Percentiles rank a stretch among this genome's conserved stretches.
These are phyloP conservation scores for Drosophila pruinosa DNA, from an alignment of 1,140 invertebrate species.

Conservation along the genomic window DNA sequence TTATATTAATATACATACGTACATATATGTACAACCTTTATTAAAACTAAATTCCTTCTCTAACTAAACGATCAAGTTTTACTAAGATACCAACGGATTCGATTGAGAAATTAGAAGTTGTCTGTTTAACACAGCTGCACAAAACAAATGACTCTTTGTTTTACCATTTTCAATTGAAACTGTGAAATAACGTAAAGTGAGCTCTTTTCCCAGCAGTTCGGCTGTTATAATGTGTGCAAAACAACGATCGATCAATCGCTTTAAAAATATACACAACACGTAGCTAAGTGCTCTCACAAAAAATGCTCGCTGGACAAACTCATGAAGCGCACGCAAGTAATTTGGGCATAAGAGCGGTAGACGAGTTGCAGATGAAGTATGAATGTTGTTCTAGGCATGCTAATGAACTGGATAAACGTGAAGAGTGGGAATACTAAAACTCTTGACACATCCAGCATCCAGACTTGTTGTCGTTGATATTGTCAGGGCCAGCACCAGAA, in stretches of 20 bases:
- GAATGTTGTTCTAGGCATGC: slow-evolving; percentile 36
- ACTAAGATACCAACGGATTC: too few species aligned
- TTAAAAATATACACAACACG: slow-evolving; percentile 25
- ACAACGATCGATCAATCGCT: slow-evolving; percentile 11
- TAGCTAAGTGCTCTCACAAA: too few species aligned
- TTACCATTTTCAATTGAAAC: background rate
- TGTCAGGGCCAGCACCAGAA: too few species aligned
- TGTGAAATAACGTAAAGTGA: background rate
- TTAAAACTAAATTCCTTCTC: too few species aligned
- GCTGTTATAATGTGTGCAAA: slow-evolving; percentile 12
- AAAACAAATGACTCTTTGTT: background rate
- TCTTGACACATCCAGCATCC: slow-evolving; percentile 46
- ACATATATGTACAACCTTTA: too few species aligned
- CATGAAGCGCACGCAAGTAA: slow-evolving; percentile 22
- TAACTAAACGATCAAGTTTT: too few species aligned
- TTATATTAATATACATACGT: too few species aligned
- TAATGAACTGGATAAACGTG: slow-evolving; percentile 56
- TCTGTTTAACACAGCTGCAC: background rate
- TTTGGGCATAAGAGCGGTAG: slow-evolving; percentile 12
- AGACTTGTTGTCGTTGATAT: slow-evolving; percentile 43
- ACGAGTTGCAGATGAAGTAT: slow-evolving; percentile 7
- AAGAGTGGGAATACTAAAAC: slow-evolving; percentile 36
- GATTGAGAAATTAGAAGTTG: background rate
- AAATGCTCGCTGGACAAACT: background rate
- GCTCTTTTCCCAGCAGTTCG: background rate